Evolutionary conservation across 2,113 vertebrate species (phyloP).

Genomic region (Oncorhynchus kisutch): DNA sequence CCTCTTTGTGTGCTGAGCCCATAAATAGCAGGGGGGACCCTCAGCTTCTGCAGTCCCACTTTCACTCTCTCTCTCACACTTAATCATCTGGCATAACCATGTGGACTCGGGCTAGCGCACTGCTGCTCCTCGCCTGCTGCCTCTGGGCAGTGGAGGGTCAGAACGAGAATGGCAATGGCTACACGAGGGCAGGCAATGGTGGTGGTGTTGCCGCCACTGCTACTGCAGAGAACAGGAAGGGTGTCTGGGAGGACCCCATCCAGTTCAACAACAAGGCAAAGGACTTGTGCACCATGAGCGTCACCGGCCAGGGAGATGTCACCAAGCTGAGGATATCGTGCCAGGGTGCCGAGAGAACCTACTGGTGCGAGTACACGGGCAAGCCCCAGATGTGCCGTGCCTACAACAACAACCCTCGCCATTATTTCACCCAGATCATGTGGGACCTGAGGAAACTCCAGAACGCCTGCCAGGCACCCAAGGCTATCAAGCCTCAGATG

Average conservation of each 20-base stretch:
- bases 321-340: slow-evolving; percentile 75
- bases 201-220: background rate
- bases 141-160: slow-evolving; percentile 63
- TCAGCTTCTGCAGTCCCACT: slow-evolving; percentile 14
- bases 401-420: slow-evolving; percentile 76
- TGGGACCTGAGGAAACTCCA: slow-evolving; percentile 70
- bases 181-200: background rate
- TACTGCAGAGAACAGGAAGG: slow-evolving; percentile 46
- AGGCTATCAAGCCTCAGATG: slow-evolving; percentile 72
- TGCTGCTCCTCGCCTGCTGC: slow-evolving; percentile 64
- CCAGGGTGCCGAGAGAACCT: slow-evolving; percentile 53
- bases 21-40: slow-evolving; percentile 71
- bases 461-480: slow-evolving; percentile 68
- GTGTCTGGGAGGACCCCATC: slow-evolving; percentile 70
- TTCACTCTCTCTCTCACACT: slow-evolving; percentile 25
- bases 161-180: slow-evolving; percentile 27
- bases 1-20: slow-evolving; percentile 56
- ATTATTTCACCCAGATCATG: slow-evolving; percentile 80
- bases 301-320: slow-evolving; percentile 65
- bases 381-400: slow-evolving; percentile 71
- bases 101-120: slow-evolving; percentile 62
- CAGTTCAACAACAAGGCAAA: slow-evolving; percentile 73
- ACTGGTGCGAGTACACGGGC: slow-evolving; percentile 82
- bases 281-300: slow-evolving; percentile 72
- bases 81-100: slow-evolving; percentile 62